Evolutionary conservation across 2,888 invertebrate genomes (phyloP).

Genomic region (Seira musarum): DNA sequence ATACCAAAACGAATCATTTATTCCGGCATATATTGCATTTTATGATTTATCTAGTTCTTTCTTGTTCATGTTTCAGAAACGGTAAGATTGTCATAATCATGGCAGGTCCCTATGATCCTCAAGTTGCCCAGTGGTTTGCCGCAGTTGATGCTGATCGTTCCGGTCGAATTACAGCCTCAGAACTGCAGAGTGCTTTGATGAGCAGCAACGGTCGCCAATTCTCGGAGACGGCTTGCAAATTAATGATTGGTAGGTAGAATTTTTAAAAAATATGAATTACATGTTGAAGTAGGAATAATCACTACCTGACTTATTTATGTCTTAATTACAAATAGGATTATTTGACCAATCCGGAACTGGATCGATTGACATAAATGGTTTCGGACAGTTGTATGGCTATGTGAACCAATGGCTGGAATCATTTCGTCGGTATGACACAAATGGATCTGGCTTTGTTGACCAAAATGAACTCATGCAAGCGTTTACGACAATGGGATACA

Average conservation of each 20-base stretch:
- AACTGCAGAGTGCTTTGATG: conserved; percentile 85
- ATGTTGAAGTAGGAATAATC: not conserved
- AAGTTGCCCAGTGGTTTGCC: conserved; percentile 87
- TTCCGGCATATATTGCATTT: too few species aligned
- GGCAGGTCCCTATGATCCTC: conserved; percentile 74
- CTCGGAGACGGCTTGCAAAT: conserved; percentile 85
- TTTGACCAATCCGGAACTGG: conserved; percentile 87
- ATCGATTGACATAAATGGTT: conserved; percentile 88
- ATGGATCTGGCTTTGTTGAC: conserved; percentile 89
- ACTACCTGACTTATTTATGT: not conserved
- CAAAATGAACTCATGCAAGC: conserved; percentile 85
- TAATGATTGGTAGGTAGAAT: conserved; percentile 83
- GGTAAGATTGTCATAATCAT: too few species aligned
- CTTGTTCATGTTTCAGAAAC: too few species aligned
- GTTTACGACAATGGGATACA: conserved; percentile 90
- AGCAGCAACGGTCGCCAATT: conserved; percentile 90
- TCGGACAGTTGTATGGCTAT: conserved; percentile 80
- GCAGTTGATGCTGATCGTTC: conserved; percentile 88
- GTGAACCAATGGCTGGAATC: conserved; percentile 91
- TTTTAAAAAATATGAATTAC: conserved; percentile 27
- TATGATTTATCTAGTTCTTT: too few species aligned
- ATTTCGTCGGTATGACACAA: conserved; percentile 88
- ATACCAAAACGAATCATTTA: too few species aligned
- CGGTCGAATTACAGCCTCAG: conserved; percentile 83
- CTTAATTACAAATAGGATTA: conserved; percentile 79